A percentile compares a stretch with the other conserved stretches of the same genome.
Conservation (phyloP, 2,888 invertebrate species). For the Himalopsyche japonica region DNA sequence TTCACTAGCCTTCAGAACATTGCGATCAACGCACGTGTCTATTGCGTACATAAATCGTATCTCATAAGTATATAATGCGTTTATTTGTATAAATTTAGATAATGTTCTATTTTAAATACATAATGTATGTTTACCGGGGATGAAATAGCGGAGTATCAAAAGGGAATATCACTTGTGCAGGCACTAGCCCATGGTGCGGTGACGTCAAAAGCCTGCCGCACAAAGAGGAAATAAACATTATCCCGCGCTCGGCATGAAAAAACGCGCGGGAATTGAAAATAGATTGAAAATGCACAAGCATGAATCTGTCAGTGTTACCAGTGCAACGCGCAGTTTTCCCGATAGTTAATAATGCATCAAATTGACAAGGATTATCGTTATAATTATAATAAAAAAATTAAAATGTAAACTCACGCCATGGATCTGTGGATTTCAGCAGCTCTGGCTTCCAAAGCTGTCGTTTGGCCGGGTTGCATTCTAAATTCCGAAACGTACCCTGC, state of each 20-base stretch:
- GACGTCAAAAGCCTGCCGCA: conserved; percentile 16
- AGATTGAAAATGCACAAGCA: conserved; percentile 2
- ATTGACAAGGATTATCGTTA: too few relatives aligned
- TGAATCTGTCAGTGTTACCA: background rate
- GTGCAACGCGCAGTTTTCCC: background rate
- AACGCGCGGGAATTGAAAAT: conserved; percentile 5
- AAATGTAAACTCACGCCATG: conserved; percentile 68
- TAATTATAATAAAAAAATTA: too few relatives aligned
- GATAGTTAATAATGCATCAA: too few relatives aligned
- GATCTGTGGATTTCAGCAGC: conserved; percentile 89
- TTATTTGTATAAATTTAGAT: too few relatives aligned
- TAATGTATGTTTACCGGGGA: background rate
- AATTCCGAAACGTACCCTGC: conserved; percentile 95
- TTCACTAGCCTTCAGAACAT: too few relatives aligned
- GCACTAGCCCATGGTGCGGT: background rate
- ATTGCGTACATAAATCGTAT: too few relatives aligned
- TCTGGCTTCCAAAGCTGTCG: conserved; percentile 83
- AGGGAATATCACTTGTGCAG: background rate
- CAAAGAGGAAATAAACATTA: conserved; percentile 24
- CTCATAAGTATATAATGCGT: too few relatives aligned
- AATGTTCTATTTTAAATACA: too few relatives aligned
- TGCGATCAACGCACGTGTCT: too few relatives aligned
- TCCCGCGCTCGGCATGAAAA: background rate
- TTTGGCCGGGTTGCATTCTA: conserved; percentile 89
- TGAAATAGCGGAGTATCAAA: background rate